Evolutionary conservation across 2,888 invertebrate species (phyloP).

Genomic region (Acanthosepion pharaonis): DNA sequence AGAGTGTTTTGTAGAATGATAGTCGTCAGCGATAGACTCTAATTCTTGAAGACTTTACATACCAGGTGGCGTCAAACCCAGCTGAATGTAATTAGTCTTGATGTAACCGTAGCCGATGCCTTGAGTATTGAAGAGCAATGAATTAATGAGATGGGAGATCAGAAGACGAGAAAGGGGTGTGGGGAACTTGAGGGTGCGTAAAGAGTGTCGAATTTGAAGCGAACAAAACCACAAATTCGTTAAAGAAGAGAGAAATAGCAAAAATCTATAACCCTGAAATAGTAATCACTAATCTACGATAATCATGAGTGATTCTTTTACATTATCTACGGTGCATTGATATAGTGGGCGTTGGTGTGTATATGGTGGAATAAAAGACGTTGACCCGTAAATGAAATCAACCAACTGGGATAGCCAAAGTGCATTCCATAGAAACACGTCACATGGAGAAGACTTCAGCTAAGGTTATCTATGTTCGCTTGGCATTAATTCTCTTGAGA

Average conservation of each 20-base stretch:
- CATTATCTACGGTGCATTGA: neutral
- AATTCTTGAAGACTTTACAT: neutral
- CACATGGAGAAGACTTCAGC: neutral
- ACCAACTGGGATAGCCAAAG: neutral
- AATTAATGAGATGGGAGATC: constrained; percentile 13
- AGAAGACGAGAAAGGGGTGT: neutral
- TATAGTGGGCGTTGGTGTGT: neutral
- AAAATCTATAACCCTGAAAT: neutral
- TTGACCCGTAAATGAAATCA: neutral
- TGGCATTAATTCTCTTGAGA: no score
- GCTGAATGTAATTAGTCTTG: constrained; percentile 4
- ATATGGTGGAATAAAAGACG: neutral
- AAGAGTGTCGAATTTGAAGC: neutral
- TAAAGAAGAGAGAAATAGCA: neutral
- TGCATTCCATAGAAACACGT: no score
- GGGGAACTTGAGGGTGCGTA: neutral
- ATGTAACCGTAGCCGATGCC: neutral
- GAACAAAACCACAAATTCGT: neutral
- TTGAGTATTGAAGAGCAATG: constrained; percentile 33
- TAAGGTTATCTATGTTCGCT: neutral
- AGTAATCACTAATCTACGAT: neutral
- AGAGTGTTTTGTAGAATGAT: neutral
- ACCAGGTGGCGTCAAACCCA: neutral
- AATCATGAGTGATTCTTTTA: neutral
- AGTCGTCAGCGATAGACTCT: constrained; percentile 17